Base-by-base conservation (phyloP, 2,888 invertebrate genomes). In the Parnassius apollo region DNA sequence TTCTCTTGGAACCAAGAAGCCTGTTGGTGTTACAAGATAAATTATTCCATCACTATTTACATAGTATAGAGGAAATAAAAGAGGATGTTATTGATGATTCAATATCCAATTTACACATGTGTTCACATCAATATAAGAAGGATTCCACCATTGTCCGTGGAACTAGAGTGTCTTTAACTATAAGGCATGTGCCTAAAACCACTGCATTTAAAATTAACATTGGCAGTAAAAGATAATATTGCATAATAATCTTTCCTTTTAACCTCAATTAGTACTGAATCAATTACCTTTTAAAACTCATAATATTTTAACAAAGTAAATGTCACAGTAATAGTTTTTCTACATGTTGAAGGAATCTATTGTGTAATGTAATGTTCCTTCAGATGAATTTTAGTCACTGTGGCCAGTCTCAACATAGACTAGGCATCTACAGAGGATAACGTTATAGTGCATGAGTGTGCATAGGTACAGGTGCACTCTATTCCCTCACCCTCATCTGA, bases 131-230 rank as follows among this genome's bases (percentile, higher is more conserved):
- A 59, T 94, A 93, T 83, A 76, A 80, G 18, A 82, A 91, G 61
- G 94, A 94, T 48, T 88, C 94, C 64, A 83, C 80, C 58, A 73
- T 97, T 35, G 71, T 83, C 59, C 92, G 98, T 71, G 87, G 86
- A 10, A 96, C 95, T 8, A 93, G 99, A 75, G 89, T 98, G 68
- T 99, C 98, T 12, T 85, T 99, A 59, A 99, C 98, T 12, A 97
- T 99, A 71, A 93, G 99, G 80, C 95, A 97, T 93, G 98, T 98
- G 48, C 98, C 98, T 52, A 98, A 97, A 90, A 96, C 96, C 50
- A 94, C 94, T 61, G 94, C 94, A 85, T 93, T 96, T 78, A 96
- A 95, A 87, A 82, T 96, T 64, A 94, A 93, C 79, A 92, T 95
- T 77, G 88, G 88, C 53, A 86, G 83, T 84, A 87, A 85, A 80